Evolutionary conservation across 2,113 vertebrate genomes (phyloP), one percentile per base, ranked within the genome.

Genomic region (Sander vitreus): DNA sequence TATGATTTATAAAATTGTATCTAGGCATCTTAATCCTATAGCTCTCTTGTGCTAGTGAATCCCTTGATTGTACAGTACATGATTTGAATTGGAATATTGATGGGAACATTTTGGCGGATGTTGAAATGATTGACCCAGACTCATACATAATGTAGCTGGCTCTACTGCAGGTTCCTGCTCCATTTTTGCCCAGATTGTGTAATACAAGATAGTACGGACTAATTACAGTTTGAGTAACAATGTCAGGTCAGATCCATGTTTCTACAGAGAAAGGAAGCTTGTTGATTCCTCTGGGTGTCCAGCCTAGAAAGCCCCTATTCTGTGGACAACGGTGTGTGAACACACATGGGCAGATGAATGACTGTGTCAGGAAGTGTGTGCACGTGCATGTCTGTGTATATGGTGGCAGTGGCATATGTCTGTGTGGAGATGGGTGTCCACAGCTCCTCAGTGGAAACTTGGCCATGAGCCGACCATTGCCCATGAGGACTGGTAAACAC

Each of bases 381-480:
- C 70, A 59, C n/a, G 33, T 80, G 72, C 50, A 45, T 50, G 53
- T 82, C 25, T 77, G 84, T 87, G 71, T 78, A 67, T 83, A 60
- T 80, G 72, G 81, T 59, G 68, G 72, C 1, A 1, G 10, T 70
- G 77, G 65, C 54, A 73, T 51, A 48, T 48, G 75, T 33, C 65
- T 76, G 76, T 72, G 45, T 60, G 64, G 69, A 10, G 30, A 70
- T 19, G 48, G 68, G 53, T 85, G 81, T 82, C 75, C 78, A 39
- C 80, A 80, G 76, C 75, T 65, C 75, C 85, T 87, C 76, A 69
- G 72, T 91, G 93, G 93, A 93, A 94, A 93, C 84, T 91, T 93
- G 90, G 90, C 89, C 30, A 6, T 0, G 14, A 76, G 70, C 87
- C 92, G 60, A 79, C 60, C 9, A 33, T 64, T 91, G 84, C 90